Conservation (phyloP, 2,888 invertebrate genomes). For the Eristalis pertinax region DNA sequence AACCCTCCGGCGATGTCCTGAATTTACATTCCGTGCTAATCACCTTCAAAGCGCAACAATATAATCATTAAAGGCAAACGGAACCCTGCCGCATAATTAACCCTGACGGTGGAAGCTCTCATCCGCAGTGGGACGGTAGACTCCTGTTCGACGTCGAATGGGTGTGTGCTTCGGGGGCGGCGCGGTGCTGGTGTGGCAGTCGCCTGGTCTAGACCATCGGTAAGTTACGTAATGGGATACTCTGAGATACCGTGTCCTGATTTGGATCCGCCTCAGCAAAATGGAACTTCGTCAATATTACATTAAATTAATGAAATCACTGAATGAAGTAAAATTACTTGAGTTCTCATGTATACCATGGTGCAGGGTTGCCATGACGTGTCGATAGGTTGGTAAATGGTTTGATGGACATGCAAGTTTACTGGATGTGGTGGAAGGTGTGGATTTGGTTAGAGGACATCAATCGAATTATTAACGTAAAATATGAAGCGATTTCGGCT, state of each 20-base stretch:
- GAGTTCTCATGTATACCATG: neutral
- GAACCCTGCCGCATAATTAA: constrained; percentile 70
- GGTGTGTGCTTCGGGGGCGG: neutral
- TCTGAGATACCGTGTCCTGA: constrained; percentile 18
- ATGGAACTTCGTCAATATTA: constrained; percentile 46
- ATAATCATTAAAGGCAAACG: constrained; percentile 68
- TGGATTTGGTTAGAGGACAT: neutral
- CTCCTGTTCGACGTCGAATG: neutral
- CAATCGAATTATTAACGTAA: no score
- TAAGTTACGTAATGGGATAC: constrained; percentile 47
- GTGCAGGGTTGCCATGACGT: neutral
- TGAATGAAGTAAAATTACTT: constrained; percentile 27
- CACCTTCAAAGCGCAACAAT: constrained; percentile 70
- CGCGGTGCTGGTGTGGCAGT: neutral
- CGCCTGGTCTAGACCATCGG: constrained; percentile 44
- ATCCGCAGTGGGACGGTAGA: constrained; percentile 15
- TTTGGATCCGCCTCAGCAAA: constrained; percentile 33
- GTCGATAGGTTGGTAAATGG: neutral
- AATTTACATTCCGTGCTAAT: constrained; percentile 69
- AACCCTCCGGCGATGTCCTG: constrained; percentile 46
- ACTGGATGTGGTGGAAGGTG: neutral
- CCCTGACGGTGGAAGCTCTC: constrained; percentile 53
- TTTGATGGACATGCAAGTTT: neutral
- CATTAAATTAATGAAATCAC: constrained; percentile 58
- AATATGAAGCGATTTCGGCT: no score